phyloP scores from a whole-genome alignment of 2,113 vertebrate genomes.

The Puntigrus tetrazona region DNA sequence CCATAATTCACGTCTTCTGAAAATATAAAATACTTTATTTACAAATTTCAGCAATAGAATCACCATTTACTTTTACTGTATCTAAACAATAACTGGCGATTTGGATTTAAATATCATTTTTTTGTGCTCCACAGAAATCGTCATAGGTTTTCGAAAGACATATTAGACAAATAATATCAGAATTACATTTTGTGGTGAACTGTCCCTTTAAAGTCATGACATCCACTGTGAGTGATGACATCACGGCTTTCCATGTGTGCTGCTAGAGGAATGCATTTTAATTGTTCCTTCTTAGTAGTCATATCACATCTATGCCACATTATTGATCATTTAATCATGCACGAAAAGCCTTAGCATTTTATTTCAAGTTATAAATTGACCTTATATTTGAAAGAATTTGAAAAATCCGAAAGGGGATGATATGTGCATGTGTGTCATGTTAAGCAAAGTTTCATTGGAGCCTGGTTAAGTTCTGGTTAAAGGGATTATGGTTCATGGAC shows the following conservation, averaged over 20 bases:
- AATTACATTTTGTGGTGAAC: background rate
- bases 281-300: background rate
- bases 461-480: conserved; percentile 33
- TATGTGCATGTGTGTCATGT: conserved; percentile 8
- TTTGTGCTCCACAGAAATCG: background rate
- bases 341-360: background rate
- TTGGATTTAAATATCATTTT: background rate
- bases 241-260: background rate
- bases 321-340: background rate
- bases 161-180: background rate
- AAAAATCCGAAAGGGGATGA: background rate
- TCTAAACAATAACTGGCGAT: background rate
- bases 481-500: background rate
- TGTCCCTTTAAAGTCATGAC: background rate
- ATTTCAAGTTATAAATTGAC: background rate
- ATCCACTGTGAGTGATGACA: background rate
- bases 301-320: background rate
- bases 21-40: background rate
- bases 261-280: background rate
- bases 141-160: background rate
- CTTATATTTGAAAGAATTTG: background rate
- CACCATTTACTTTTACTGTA: background rate
- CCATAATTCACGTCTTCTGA: background rate
- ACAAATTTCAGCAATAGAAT: background rate
- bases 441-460: conserved; percentile 11